Base-by-base conservation (phyloP, 1,140 invertebrate genomes). In the Lethrus apterus region DNA sequence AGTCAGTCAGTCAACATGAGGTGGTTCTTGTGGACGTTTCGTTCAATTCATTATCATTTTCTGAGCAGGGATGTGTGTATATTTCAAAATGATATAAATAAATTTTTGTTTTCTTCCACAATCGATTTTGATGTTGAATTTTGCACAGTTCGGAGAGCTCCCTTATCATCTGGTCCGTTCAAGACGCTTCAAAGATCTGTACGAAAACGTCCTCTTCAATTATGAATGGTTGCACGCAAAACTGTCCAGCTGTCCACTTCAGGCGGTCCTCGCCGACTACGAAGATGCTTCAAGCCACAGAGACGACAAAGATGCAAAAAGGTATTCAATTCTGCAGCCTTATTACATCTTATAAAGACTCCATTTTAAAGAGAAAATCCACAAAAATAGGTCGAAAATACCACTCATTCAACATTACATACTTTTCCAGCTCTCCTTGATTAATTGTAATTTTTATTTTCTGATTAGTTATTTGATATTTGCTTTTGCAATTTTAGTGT, bases 201-300 rank as follows among this genome's bases (percentile, higher is more conserved):
- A 94, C 64, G 81, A 88, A 38, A 80, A 94, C 58, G 93, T 97
- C 7, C 74, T 98, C 0, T 99, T 98, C 68, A 97, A 97, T 68
- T 99, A 98, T 64, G 83, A 93, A 52, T 99, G 94, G 91, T 72
- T 99, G 0, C 92, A 97, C 63, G 93, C 93, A 0, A 98, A 98
- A 67, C 70, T 98, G 1, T 87, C 84, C 48, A 92, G 90, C 49
- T 97, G 94, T 65, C 93, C 95, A 1, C 72, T 99, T 1, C 94
- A 95, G 73, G 83, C 91, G 0, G 84, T 97, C 2, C 70, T 98
- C 7, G 86, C 87, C 8, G 95, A 99, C 66, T 98, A 95, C 65
- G 94, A 98, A 72, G 95, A 98, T 64, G 85, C 91, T 1, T 86
- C 90, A 36, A 72, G 70, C 2, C 81, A 93, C 64, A 84, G 93